Evolutionary conservation across 2,797 vertebrate genomes (phyloP).

Genomic region (Pitangus sulphuratus): DNA sequence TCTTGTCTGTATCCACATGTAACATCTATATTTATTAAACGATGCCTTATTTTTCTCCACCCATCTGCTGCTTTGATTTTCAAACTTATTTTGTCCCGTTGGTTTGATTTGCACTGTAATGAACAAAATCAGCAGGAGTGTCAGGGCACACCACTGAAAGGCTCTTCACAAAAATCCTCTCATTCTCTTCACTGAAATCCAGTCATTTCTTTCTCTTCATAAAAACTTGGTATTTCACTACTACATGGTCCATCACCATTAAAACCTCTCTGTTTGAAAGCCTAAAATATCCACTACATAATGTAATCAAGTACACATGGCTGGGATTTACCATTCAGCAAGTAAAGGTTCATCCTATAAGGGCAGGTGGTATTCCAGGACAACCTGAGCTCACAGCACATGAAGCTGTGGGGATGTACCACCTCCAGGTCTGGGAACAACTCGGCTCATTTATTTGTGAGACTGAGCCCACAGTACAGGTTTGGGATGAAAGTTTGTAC

Average conservation of each 20-base stretch:
- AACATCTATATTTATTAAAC: not conserved
- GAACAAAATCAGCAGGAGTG: not conserved
- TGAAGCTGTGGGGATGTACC: fast-evolving
- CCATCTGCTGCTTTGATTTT: not conserved
- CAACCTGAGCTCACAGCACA: not conserved
- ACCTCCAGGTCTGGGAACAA: not conserved
- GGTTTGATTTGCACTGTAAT: not conserved
- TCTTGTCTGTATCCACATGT: fast-evolving
- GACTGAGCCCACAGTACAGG: not conserved
- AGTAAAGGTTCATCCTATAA: not conserved
- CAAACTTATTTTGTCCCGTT: not conserved
- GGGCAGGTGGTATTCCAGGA: not conserved
- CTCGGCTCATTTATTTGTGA: not conserved
- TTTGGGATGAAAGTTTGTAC: not conserved
- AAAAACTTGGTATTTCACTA: not conserved
- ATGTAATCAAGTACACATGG: fast-evolving
- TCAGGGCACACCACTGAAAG: not conserved
- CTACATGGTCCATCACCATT: not conserved
- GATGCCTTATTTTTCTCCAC: not conserved
- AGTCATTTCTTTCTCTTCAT: not conserved
- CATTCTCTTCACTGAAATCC: not conserved
- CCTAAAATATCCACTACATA: not conserved
- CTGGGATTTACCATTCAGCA: not conserved
- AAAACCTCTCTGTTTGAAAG: not conserved
- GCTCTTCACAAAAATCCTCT: not conserved